Evolutionary conservation across 2,113 vertebrate species (phyloP), one percentile per base, ranked within the genome.

Genomic region (Lamprologus speciosus): DNA sequence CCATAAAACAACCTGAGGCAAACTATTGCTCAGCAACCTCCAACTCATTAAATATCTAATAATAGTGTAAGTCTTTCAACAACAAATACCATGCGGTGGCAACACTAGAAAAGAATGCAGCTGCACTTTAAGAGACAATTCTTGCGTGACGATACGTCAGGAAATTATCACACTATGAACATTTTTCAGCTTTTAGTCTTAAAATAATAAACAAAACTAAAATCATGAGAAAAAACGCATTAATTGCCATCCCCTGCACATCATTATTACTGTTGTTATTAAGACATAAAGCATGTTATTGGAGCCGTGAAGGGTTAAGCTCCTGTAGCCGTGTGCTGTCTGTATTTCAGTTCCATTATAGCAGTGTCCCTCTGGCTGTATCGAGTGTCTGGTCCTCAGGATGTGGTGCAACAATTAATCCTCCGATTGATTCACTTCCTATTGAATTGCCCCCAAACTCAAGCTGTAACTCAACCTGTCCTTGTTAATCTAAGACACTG

Each of bases 401-500:
- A 96, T 96, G 96, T 95, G 95, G 96, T 93, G 92, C 94, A 96
- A 96, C 96, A 96, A 96, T 96, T 96, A 96, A 96, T 96, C 96
- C 95, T 95, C 93, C 92, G 95, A 97, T 96, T 97, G 96, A 96
- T 97, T 95, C 93, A 95, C 95, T 97, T 97, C 96, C 96, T 96
- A 94, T 96, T 96, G 95, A 96, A 96, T 96, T 95, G 95, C 94
- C 95, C 92, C 95, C 92, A 96, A 96, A 96, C 95, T 95, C 87
- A 89, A 94, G 90, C 84, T 95, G 96, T 95, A 97, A 97, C 95
- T 95, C 87, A 95, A 96, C 90, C 95, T 95, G 94, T 93, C 94
- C 93, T 85, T 89, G 93, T 93, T 94, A 95, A 94, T 95, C 93
- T 86, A 88, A 94, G 86, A 94, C 86, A 58, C 90, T 87, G 87